phyloP scores from a whole-genome alignment of 1,140 invertebrate species.

The Lethrus apterus region DNA sequence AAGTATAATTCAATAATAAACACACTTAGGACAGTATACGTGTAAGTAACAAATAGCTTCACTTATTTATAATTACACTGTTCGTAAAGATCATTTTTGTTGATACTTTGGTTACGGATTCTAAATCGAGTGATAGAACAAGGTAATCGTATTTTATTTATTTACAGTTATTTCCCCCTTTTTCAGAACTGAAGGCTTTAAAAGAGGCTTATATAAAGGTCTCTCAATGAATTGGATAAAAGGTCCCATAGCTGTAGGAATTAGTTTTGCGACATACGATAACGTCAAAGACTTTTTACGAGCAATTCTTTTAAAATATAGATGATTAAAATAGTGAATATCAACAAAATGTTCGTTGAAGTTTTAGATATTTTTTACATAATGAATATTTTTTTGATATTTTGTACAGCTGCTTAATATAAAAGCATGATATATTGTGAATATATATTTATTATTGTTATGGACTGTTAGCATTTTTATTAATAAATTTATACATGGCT shows the following conservation, averaged over 20 bases:
- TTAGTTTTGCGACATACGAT: constrained; percentile 96
- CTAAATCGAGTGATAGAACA: neutral
- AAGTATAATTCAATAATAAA: constrained; percentile 52
- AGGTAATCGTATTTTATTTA: constrained; percentile 9
- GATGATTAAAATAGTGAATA: no score
- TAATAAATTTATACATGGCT: constrained; percentile 12
- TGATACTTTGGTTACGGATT: constrained; percentile 16
- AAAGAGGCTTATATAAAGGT: constrained; percentile 92
- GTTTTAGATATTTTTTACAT: neutral
- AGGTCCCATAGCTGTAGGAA: constrained; percentile 96
- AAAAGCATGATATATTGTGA: neutral
- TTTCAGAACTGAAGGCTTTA: constrained; percentile 76
- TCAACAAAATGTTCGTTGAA: neutral
- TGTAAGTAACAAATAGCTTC: constrained; percentile 39
- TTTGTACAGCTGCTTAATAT: neutral
- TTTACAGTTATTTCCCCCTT: constrained; percentile 5
- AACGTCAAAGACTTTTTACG: constrained; percentile 58
- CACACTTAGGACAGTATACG: constrained; percentile 57
- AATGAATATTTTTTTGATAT: constrained; percentile 1
- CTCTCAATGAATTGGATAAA: constrained; percentile 99
- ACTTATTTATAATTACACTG: neutral
- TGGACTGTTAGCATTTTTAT: constrained; percentile 16
- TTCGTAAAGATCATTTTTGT: constrained; percentile 2
- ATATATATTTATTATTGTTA: constrained; percentile 17
- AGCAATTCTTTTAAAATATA: constrained; percentile 5